These are phyloP conservation scores for Orthosia gothica DNA, from an alignment of 2,888 invertebrate genomes.

Conservation along the genomic window DNA sequence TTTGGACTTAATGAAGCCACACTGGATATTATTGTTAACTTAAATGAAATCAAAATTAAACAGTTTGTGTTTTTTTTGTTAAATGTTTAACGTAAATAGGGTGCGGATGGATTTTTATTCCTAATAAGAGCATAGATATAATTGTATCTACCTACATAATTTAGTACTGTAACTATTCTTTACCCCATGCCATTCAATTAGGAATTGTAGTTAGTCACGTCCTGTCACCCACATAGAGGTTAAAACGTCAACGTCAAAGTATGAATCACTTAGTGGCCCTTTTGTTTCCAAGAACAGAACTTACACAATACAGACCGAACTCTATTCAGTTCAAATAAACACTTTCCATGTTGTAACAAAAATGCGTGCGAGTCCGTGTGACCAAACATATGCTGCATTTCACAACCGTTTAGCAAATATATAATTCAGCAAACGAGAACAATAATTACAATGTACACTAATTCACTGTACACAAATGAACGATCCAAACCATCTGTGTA, in stretches of 20 bases:
- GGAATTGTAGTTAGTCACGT: background rate
- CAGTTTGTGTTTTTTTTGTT: background rate
- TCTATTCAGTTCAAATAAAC: slow-evolving; percentile 17
- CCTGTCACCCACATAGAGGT: slow-evolving; percentile 8
- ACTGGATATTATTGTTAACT: too few relatives aligned
- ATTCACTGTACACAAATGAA: slow-evolving; percentile 37
- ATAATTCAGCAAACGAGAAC: slow-evolving; percentile 39
- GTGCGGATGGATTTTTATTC: background rate
- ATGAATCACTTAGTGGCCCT: slow-evolving; percentile 26
- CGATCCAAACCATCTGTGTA: slow-evolving; percentile 48
- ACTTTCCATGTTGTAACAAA: slow-evolving; percentile 20
- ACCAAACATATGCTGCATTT: slow-evolving; percentile 20
- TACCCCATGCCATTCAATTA: background rate
- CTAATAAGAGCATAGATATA: background rate
- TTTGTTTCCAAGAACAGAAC: slow-evolving; percentile 37
- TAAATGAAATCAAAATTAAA: background rate
- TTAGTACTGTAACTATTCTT: background rate
- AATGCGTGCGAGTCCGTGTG: slow-evolving; percentile 1
- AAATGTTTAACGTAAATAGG: background rate
- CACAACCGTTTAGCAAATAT: slow-evolving; percentile 35
- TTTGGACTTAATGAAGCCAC: too few relatives aligned
- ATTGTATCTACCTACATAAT: background rate
- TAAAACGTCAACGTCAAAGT: background rate
- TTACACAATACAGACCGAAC: slow-evolving; percentile 27
- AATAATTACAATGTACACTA: slow-evolving; percentile 44